Conservation (phyloP, 2,797 vertebrate genomes). For the Neosalanx taihuensis region DNA sequence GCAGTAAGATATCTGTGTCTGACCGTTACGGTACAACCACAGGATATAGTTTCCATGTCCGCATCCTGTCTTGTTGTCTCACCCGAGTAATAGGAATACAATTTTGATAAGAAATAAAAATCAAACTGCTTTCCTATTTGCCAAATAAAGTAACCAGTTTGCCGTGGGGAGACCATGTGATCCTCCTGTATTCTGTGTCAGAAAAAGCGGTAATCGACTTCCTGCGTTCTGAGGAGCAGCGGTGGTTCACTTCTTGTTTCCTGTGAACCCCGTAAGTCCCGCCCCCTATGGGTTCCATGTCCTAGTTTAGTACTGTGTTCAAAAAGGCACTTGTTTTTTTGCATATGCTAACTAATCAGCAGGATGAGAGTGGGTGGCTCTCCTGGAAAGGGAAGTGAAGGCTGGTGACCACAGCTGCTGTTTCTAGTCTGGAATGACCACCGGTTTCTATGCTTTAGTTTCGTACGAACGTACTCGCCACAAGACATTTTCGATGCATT, state of each 20-base stretch:
- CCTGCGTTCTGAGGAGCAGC: conserved; percentile 66
- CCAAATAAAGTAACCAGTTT: conserved; percentile 35
- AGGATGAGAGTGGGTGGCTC: conserved; percentile 20
- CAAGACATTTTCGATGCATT: conserved; percentile 23
- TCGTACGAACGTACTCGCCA: conserved; percentile 16
- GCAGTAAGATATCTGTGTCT: conserved; percentile 40
- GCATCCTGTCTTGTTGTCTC: no score
- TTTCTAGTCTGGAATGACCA: conserved; percentile 30
- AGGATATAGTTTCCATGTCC: conserved; percentile 14
- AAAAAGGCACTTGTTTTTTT: conserved; percentile 64
- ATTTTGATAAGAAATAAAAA: background rate
- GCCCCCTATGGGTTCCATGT: conserved; percentile 66
- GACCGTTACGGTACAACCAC: conserved; percentile 29
- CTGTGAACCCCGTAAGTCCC: conserved; percentile 23
- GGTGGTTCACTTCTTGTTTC: conserved; percentile 66
- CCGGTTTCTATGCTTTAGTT: conserved; percentile 23
- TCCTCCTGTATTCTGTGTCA: conserved; percentile 54
- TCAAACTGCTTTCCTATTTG: background rate
- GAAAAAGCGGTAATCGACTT: conserved; percentile 60
- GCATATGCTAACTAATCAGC: conserved; percentile 43
- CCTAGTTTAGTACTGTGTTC: conserved; percentile 68
- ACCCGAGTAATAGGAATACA: no score
- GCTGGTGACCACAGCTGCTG: conserved; percentile 23
- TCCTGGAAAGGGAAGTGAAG: conserved; percentile 9
- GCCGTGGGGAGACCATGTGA: conserved; percentile 40